Conservation (phyloP, 1,140 invertebrate species). For the Mactra quadrangularis region DNA sequence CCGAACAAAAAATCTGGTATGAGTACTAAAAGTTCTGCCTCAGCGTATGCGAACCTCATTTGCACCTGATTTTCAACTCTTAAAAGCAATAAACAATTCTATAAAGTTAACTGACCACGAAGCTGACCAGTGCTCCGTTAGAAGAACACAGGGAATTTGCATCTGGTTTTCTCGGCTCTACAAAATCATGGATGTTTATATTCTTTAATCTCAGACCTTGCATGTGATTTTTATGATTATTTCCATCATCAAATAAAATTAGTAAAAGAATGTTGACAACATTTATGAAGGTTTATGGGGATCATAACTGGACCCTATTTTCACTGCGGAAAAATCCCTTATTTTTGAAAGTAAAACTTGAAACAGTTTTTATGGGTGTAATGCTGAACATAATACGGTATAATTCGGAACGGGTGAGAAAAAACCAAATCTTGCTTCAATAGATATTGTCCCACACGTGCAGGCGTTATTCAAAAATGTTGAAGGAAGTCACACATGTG, state of each 20-base stretch:
- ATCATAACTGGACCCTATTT: conserved; percentile 58
- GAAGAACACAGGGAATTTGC: conserved; percentile 29
- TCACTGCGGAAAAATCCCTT: too few species aligned
- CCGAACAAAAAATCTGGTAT: too few species aligned
- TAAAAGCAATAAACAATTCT: conserved; percentile 54
- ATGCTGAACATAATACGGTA: conserved; percentile 3
- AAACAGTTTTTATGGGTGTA: neutral
- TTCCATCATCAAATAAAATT: conserved; percentile 61
- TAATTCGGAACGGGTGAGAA: neutral
- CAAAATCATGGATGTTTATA: conserved; percentile 1
- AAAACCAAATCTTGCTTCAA: conserved; percentile 10
- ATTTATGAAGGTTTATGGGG: conserved; percentile 56
- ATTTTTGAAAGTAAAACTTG: conserved; percentile 38
- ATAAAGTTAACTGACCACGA: conserved; percentile 59
- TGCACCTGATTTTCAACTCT: conserved; percentile 1
- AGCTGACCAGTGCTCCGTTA: conserved; percentile 33
- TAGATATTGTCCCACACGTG: neutral
- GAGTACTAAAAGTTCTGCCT: neutral
- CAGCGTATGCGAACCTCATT: conserved; percentile 14
- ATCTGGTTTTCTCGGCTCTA: conserved; percentile 39
- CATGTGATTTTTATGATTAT: conserved; percentile 64
- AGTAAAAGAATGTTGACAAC: conserved; percentile 36
- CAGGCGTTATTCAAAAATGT: too few species aligned
- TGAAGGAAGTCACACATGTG: conserved; percentile 6
- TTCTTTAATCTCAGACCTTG: conserved; percentile 54